phyloP scores from a whole-genome alignment of 2,888 invertebrate genomes.

The Podotricha telesiphe region DNA sequence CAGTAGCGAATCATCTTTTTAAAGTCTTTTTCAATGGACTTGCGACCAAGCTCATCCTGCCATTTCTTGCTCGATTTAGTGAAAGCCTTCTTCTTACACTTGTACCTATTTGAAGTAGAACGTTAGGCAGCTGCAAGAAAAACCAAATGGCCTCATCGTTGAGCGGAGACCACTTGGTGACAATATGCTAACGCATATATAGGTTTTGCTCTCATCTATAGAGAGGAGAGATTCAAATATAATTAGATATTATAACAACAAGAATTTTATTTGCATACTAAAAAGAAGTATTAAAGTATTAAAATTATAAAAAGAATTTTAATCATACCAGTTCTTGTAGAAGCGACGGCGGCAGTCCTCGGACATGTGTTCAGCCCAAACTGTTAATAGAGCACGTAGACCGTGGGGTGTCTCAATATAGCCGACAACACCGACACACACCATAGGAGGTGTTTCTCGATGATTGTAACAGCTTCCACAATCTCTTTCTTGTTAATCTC shows the following conservation, averaged over 20 bases:
- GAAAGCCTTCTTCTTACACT: constrained; percentile 99
- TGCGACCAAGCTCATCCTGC: constrained; percentile 98
- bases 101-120: constrained; percentile 90
- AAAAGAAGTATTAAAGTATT: not conserved
- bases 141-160: constrained; percentile 87
- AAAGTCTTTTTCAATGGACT: constrained; percentile 98
- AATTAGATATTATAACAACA: constrained; percentile 27
- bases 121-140: constrained; percentile 73
- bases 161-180: constrained; percentile 86
- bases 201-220: constrained; percentile 85
- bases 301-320: not conserved
- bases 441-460: constrained; percentile 99
- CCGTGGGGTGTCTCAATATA: constrained; percentile 99
- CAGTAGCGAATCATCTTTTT: constrained; percentile 99
- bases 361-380: constrained; percentile 99
- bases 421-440: constrained; percentile 98
- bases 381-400: constrained; percentile 95
- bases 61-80: constrained; percentile 99
- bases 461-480: constrained; percentile 98
- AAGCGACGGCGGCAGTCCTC: constrained; percentile 99
- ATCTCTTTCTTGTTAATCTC: constrained; percentile 99
- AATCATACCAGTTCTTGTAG: constrained; percentile 99
- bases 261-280: not conserved
- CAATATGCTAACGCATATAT: constrained; percentile 67
- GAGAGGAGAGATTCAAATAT: constrained; percentile 86